Conservation (phyloP, 2,888 invertebrate species). For the Morinoia aosen region DNA sequence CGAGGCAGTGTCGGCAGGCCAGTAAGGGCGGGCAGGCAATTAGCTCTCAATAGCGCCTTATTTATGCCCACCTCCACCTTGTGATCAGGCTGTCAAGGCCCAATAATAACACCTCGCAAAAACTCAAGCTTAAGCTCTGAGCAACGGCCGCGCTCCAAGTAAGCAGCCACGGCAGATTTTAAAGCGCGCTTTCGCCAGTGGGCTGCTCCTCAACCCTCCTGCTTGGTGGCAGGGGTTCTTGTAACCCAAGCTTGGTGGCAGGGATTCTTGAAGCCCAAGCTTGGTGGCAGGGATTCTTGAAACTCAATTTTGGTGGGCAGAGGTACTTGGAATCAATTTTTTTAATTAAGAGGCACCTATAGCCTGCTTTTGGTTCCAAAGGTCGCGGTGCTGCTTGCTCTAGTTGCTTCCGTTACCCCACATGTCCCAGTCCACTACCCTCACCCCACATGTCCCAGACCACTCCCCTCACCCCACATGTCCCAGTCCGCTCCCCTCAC, state of each 20-base stretch:
- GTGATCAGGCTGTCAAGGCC: not conserved
- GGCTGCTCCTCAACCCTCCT: not conserved
- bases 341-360: no score
- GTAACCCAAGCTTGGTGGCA: not conserved
- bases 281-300: not conserved
- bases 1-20: not conserved
- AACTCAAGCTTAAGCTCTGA: not conserved
- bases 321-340: no score
- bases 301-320: not conserved
- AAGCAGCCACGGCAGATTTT: not conserved
- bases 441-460: no score
- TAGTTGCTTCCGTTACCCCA: no score
- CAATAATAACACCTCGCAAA: not conserved
- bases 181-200: no score
- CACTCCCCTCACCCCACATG: no score
- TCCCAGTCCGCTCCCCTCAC: no score
- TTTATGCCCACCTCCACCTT: not conserved
- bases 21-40: not conserved
- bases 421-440: no score
- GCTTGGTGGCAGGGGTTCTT: not conserved
- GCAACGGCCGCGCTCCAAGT: not conserved
- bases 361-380: no score
- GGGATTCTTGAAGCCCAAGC: not conserved
- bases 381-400: no score
- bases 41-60: constrained; percentile 1